Evolutionary conservation across 2,113 vertebrate species (phyloP).

Genomic region (Psilopsiagon aurifrons): DNA sequence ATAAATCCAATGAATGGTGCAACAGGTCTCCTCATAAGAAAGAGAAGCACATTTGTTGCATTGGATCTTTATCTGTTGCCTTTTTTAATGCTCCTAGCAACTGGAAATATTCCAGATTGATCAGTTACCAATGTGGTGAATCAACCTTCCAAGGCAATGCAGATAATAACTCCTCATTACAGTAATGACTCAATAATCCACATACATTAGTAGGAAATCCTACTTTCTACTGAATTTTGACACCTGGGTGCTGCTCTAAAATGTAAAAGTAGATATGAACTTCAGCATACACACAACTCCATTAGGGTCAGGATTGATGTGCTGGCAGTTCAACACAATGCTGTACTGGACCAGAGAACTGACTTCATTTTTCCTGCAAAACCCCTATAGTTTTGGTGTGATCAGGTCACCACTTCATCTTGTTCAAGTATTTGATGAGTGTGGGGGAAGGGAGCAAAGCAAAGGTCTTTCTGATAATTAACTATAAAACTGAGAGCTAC

Average conservation of each 20-base stretch:
- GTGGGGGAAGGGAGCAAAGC: neutral
- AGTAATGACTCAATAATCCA: conserved; percentile 3
- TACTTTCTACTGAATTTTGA: neutral
- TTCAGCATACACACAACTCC: neutral
- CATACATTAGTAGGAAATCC: neutral
- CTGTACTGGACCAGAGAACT: neutral
- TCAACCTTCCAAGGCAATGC: neutral
- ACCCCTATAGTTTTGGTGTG: neutral
- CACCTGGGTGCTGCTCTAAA: neutral
- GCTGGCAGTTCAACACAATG: neutral
- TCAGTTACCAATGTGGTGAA: neutral
- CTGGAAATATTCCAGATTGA: conserved; percentile 12
- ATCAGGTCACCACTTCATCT: neutral
- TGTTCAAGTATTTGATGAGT: neutral
- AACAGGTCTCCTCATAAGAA: neutral
- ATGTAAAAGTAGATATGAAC: neutral
- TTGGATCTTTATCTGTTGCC: neutral
- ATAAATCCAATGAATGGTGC: neutral
- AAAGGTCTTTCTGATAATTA: neutral
- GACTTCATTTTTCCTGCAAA: neutral
- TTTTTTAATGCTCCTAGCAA: neutral
- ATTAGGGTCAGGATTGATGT: neutral
- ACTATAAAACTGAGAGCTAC: neutral
- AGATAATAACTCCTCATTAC: conserved; percentile 7
- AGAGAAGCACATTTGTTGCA: neutral